phyloP scores from a whole-genome alignment of 2,113 vertebrate genomes.

The Sander lucioperca region DNA sequence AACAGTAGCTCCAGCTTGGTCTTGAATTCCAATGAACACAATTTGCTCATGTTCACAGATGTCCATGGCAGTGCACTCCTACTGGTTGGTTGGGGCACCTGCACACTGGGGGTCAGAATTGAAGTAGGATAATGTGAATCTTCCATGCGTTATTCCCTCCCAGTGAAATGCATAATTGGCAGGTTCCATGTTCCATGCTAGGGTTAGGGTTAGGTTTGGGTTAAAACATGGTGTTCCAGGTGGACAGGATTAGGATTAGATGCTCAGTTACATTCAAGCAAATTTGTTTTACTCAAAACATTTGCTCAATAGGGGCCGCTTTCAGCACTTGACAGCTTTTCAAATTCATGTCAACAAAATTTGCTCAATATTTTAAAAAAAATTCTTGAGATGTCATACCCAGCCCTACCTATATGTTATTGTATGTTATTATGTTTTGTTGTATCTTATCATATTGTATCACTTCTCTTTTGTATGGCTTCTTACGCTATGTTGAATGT shows the following conservation, averaged over 20 bases:
- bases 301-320: background rate
- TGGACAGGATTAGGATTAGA: no score
- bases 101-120: background rate
- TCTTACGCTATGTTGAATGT: conserved; percentile 15
- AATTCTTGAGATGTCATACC: background rate
- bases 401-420: conserved; percentile 9
- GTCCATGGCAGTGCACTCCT: background rate
- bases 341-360: background rate
- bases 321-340: background rate
- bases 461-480: conserved; percentile 35
- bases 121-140: background rate
- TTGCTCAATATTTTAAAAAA: background rate
- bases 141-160: background rate
- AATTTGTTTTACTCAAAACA: background rate
- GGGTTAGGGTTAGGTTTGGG: no score
- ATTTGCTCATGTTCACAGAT: background rate
- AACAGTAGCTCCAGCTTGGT: background rate
- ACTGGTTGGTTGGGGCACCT: background rate
- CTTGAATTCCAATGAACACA: background rate
- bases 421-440: conserved; percentile 5
- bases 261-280: no score
- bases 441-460: conserved; percentile 18
- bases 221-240: no score
- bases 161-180: background rate
- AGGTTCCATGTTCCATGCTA: no score